A percentile compares a stretch with the other conserved stretches of the same genome.
Conservation (phyloP, 2,888 invertebrate genomes). For the Phasia obesa region DNA sequence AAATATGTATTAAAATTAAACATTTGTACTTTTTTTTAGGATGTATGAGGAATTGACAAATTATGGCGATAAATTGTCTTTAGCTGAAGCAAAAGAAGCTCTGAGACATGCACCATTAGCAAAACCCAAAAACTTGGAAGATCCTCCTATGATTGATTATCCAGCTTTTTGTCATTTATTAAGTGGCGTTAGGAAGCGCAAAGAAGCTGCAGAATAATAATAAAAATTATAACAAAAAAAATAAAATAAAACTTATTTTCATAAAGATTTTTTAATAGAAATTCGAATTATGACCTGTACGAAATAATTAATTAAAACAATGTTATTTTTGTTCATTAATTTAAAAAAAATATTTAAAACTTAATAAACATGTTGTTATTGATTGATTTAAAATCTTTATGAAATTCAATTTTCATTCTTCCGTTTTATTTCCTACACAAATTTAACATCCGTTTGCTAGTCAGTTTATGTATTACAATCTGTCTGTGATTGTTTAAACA, state of each 20-base stretch:
- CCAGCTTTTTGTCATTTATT: conserved; percentile 85
- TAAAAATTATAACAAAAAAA: too few species aligned
- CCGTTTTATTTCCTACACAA: conserved; percentile 52
- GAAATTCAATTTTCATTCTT: conserved; percentile 46
- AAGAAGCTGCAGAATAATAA: conserved; percentile 66
- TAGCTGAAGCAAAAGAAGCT: conserved; percentile 86
- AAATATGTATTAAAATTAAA: neutral
- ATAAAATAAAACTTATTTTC: neutral
- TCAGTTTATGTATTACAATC: conserved; percentile 14
- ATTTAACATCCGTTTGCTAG: conserved; percentile 39
- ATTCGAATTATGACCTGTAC: neutral
- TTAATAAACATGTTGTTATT: conserved; percentile 34
- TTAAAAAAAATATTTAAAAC: conserved; percentile 33
- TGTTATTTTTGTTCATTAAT: conserved; percentile 32
- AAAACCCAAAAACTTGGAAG: conserved; percentile 83
- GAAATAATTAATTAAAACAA: neutral
- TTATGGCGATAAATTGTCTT: conserved; percentile 86
- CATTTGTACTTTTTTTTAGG: conserved; percentile 77
- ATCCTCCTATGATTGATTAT: conserved; percentile 86
- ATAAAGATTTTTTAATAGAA: neutral
- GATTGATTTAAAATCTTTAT: conserved; percentile 38
- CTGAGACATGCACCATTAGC: conserved; percentile 85
- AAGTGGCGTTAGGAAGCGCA: conserved; percentile 84
- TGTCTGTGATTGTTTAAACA: conserved; percentile 15
- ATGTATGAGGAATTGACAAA: conserved; percentile 87